These are phyloP conservation scores for Cariama cristata DNA, from an alignment of 2,113 vertebrate species.

Conservation along the genomic window DNA sequence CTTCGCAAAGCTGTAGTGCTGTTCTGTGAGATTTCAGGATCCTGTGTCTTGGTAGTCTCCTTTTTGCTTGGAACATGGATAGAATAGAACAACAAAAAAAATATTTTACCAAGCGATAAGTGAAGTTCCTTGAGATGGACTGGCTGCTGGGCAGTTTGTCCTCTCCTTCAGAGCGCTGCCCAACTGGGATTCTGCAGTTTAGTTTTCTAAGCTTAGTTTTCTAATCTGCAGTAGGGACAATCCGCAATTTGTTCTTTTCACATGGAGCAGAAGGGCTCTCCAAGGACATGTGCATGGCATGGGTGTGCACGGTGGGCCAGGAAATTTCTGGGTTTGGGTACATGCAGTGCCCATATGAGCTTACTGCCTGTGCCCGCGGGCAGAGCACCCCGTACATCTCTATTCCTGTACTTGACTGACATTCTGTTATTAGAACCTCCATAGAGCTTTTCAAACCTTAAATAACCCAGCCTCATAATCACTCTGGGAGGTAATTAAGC, in stretches of 20 bases:
- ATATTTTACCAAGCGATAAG: not conserved
- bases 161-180: not conserved
- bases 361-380: rapidly evolving
- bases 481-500: constrained; percentile 59
- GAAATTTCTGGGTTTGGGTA: not conserved
- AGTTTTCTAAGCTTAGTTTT: not conserved
- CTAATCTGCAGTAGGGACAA: not conserved
- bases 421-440: constrained; percentile 49
- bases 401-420: not conserved
- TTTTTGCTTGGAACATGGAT: not conserved
- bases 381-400: not conserved
- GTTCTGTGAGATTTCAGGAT: not conserved
- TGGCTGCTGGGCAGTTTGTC: not conserved
- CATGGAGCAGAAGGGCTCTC: not conserved
- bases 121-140: not conserved
- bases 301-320: not conserved
- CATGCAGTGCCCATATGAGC: not conserved
- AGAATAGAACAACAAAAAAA: not conserved
- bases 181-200: not conserved
- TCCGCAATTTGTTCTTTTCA: not conserved
- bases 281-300: not conserved
- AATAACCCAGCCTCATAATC: constrained; percentile 58
- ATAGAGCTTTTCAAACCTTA: constrained; percentile 64
- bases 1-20: not conserved
- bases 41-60: not conserved